Evolutionary conservation across 2,113 vertebrate species (phyloP).

Genomic region (Progne subis): DNA sequence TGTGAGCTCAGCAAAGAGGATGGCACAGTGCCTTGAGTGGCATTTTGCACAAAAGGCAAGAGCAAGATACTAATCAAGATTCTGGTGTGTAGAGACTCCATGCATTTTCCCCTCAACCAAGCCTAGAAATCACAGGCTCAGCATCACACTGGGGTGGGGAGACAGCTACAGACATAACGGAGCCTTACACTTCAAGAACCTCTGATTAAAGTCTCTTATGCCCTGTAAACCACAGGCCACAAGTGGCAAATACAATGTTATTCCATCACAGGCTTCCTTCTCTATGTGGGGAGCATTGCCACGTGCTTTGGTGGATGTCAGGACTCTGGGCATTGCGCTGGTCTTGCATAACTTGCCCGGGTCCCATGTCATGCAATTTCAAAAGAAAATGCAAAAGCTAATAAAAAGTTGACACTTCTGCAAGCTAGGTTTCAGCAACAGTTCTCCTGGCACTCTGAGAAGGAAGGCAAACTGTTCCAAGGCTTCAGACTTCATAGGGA

Average conservation of each 20-base stretch:
- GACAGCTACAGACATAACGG: not conserved
- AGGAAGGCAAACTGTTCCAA: not conserved
- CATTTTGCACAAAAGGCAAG: not conserved
- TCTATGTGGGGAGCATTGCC: not conserved
- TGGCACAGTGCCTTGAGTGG: not conserved
- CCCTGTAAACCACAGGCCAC: not conserved
- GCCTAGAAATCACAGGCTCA: not conserved
- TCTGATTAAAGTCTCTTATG: not conserved
- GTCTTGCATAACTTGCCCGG: not conserved
- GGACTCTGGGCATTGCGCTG: not conserved
- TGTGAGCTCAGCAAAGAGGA: constrained; percentile 28
- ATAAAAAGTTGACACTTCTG: not conserved
- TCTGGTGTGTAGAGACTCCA: not conserved
- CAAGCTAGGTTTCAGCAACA: not conserved
- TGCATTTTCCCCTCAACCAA: not conserved
- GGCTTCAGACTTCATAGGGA: not conserved
- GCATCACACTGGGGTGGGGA: not conserved
- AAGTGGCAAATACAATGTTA: fast-evolving
- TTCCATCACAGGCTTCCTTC: not conserved
- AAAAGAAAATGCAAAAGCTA: not conserved
- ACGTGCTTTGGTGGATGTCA: fast-evolving
- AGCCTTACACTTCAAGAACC: not conserved
- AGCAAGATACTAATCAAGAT: not conserved
- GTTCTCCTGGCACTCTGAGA: not conserved
- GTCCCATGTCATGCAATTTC: not conserved